phyloP scores from a whole-genome alignment of 2,797 vertebrate species.

The Trematomus bernacchii region DNA sequence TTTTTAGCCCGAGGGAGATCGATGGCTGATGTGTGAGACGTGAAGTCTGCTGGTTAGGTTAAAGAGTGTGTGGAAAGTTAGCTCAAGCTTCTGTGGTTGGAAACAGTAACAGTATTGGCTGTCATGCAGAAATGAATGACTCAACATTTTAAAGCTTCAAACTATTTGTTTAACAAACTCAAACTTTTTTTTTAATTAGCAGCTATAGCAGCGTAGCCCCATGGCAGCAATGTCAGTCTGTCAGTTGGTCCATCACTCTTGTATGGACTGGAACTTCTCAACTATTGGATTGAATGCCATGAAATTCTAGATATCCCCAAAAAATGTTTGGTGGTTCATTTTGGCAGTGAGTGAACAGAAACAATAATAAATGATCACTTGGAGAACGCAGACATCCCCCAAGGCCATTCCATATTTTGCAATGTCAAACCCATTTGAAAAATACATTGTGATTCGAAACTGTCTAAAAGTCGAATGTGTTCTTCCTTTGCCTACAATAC shows the following conservation, averaged over 20 bases:
- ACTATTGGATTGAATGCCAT: background rate
- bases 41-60: slow-evolving; percentile 32
- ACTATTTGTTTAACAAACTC: background rate
- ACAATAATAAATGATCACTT: background rate
- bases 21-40: slow-evolving; percentile 41
- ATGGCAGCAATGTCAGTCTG: background rate
- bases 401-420: too few species aligned
- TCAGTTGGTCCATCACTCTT: background rate
- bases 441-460: too few species aligned
- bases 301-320: background rate
- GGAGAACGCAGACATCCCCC: too few species aligned
- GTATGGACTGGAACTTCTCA: background rate
- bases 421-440: too few species aligned
- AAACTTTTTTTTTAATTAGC: background rate
- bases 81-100: slow-evolving; percentile 7
- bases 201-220: background rate
- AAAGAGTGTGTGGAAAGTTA: slow-evolving; percentile 38
- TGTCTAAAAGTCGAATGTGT: too few species aligned
- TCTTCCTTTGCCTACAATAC: too few species aligned
- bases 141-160: background rate
- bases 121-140: background rate
- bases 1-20: slow-evolving; percentile 57
- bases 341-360: background rate
- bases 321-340: background rate
- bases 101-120: slow-evolving; percentile 12